Evolutionary conservation across 1,140 invertebrate species (phyloP), one percentile per base, ranked within the genome.

Genomic region (Uloborus diversus): DNA sequence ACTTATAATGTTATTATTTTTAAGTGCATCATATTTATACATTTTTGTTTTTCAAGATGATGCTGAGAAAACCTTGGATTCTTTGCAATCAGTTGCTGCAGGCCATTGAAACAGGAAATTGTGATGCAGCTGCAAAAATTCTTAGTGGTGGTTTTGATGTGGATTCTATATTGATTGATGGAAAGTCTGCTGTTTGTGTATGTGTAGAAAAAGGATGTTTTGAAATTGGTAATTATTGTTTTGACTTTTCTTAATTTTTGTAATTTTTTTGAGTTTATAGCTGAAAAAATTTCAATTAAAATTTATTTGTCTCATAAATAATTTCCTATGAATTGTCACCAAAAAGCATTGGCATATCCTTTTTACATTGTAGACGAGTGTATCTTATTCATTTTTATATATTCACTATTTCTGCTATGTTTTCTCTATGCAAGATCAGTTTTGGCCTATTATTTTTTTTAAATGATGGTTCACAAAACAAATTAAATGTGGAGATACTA

Each of bases 141-240:
- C 35, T 70, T 7, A 51, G 56, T 57, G 14, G 37, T 70, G 66
- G 66, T 0, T 70, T 70, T 37, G 66, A 70, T 25, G 49, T 70
- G 23, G 66, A 70, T 35, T 32, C 47, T n/a, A 17, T 49, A 1
- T 57, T 70, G 20, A 70, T 53, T 14, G 27, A 30, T 5, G 23
- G 47, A 11, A 70, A 27, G 35, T 49, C 47, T 53, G 66, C 66
- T 4, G 56, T 70, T 27, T 56, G 47, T 37, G 17, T 70, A 14
- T 70, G 66, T 70, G 51, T 47, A 56, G 7, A 17, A 57, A 70
- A 56, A 49, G 66, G 51, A 23, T 68, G 65, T 37, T 51, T 30
- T 68, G 65, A 68, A 49, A 51, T 68, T 13, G 65, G 65, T 68
- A 51, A 51, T 37, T n/a, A n/a, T 47, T 17, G 9, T 47, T 17